A percentile compares a stretch with the other conserved stretches of the same genome.
These are phyloP conservation scores for Polylopha cassiicola DNA, from an alignment of 2,888 invertebrate species.

Conservation along the genomic window DNA sequence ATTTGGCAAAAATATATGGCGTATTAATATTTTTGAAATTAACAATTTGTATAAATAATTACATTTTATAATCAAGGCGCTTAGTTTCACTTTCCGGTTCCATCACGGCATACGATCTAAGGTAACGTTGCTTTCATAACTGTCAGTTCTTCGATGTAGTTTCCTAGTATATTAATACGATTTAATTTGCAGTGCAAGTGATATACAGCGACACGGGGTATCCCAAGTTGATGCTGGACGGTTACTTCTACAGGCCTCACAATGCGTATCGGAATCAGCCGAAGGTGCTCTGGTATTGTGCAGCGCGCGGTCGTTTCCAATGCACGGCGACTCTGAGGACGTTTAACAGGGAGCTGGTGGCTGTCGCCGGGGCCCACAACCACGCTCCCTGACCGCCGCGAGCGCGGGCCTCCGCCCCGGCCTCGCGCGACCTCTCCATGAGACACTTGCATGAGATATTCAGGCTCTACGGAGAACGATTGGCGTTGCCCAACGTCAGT, in stretches of 20 bases:
- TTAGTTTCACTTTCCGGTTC: too few relatives aligned
- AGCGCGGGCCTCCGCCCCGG: constrained; percentile 30
- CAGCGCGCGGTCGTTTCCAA: constrained; percentile 50
- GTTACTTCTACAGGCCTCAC: constrained; percentile 63
- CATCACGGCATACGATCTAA: background rate
- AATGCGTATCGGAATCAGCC: constrained; percentile 66
- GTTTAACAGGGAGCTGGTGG: constrained; percentile 50
- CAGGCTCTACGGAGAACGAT: constrained; percentile 42
- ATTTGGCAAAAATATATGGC: too few relatives aligned
- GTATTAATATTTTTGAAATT: too few relatives aligned
- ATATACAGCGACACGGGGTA: constrained; percentile 58
- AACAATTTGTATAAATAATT: too few relatives aligned
- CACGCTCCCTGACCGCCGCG: constrained; percentile 47
- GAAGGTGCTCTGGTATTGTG: constrained; percentile 65
- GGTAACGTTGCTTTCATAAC: constrained; percentile 6
- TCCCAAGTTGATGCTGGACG: constrained; percentile 56
- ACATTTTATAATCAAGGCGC: too few relatives aligned
- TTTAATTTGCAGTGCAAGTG: constrained; percentile 52
- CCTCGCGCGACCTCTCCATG: constrained; percentile 26
- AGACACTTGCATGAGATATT: constrained; percentile 39
- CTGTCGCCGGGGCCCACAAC: constrained; percentile 52
- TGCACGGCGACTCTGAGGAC: constrained; percentile 60
- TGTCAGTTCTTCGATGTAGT: background rate
- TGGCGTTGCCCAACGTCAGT: constrained; percentile 27
- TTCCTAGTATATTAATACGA: constrained; percentile 22